Conservation (phyloP, 2,888 invertebrate genomes). For the Dysmachus trigonus region DNA sequence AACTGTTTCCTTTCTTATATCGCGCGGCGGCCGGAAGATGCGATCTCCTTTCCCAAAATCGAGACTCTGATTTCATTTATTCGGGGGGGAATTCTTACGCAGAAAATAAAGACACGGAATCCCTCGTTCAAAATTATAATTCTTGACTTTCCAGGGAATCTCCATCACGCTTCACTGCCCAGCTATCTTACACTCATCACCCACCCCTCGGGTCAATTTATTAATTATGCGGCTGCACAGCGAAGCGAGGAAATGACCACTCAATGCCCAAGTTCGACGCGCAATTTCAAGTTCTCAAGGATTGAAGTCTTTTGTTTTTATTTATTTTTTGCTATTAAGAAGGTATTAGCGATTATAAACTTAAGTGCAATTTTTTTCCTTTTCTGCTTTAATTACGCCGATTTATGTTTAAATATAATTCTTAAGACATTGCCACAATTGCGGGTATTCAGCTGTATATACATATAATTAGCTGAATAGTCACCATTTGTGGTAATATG, state of each 20-base stretch:
- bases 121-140: background rate
- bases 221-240: background rate
- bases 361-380: background rate
- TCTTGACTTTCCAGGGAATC: background rate
- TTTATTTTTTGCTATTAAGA: background rate
- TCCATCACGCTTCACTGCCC: background rate
- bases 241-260: background rate
- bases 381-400: background rate
- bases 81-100: background rate
- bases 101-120: background rate
- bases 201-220: background rate
- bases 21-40: background rate
- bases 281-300: background rate
- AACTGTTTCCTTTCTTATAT: background rate
- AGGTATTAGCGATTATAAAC: background rate
- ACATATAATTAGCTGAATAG: too few species aligned
- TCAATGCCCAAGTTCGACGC: background rate
- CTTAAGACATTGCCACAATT: too few species aligned
- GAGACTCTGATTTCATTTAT: background rate
- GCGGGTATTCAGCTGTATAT: too few species aligned
- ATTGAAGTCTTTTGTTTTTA: background rate
- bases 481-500: too few species aligned
- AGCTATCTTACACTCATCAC: background rate
- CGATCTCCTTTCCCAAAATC: background rate
- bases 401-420: too few species aligned